Evolutionary conservation across 1,140 invertebrate genomes (phyloP), one percentile per base, ranked within the genome.

Genomic region (Lanistes nyassanus): DNA sequence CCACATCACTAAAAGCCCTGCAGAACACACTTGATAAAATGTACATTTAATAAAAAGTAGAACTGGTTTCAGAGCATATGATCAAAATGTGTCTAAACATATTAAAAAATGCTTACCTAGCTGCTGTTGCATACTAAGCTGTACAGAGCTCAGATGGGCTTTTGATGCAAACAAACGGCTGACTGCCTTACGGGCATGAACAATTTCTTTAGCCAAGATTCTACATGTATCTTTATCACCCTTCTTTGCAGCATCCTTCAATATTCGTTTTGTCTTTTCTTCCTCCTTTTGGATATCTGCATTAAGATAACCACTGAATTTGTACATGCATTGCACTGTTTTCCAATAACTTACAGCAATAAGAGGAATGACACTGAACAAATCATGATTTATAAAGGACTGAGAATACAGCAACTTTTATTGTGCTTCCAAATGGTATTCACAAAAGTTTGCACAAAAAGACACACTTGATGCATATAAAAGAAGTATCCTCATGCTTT

Each of bases 121-220:
- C 88, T 99, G 98, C 89, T 99, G 97, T 88, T 98, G 98, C 97
- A 99, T 99, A 90, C 97, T 95, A 90, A 99, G 92, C 74, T 97
- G 94, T 23, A 99, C 94, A 2, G 98, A 99, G 88, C 98, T 99
- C 6, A 99, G 90, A 82, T 99, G 97, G n/a, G 98, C 97, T 90
- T 99, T 99, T 0, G 96, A 96, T 0, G 95, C 95, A 86, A 98
- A 94, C 74, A 99, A 94, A 90, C 97, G 96, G 81, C 92, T 94
- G 36, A 97, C 93, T 0, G 96, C 94, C 90, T 97, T 98, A 76
- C 96, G 91, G 0, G 98, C 95, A 76, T 95, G 90, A 42, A 99
- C 92, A 51, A 99, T 93, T 90, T 99, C 97, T 87, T 98, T 99
- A 9, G 98, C 98, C 39, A 99, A 90, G 84, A 99, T 95, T 76